phyloP scores from a whole-genome alignment of 1,140 invertebrate species.

The Drosophila tani region DNA sequence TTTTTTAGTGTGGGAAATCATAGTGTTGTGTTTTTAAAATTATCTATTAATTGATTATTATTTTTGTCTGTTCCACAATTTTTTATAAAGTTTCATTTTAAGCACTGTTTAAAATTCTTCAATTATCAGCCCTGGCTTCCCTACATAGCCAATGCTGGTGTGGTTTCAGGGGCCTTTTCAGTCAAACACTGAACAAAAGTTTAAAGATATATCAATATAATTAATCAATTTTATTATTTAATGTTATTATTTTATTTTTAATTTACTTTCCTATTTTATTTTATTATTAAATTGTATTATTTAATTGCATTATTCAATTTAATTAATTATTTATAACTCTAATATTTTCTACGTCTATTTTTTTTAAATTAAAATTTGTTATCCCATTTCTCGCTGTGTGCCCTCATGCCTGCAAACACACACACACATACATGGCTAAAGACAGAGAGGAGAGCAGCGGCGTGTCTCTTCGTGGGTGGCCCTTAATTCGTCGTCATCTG shows the following conservation, averaged over 20 bases:
- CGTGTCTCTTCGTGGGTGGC: conserved; percentile 68
- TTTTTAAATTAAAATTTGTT: not conserved
- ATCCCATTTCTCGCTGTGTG: conserved; percentile 15
- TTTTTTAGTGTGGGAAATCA: too few relatives aligned
- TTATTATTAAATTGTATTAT: not conserved
- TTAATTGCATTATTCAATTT: not conserved
- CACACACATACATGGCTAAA: conserved; percentile 15
- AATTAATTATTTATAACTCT: too few relatives aligned
- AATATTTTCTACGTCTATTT: not conserved
- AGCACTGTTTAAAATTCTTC: conserved; percentile 48
- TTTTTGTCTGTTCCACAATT: too few relatives aligned
- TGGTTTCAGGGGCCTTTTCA: conserved; percentile 63
- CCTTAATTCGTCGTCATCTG: conserved; percentile 69
- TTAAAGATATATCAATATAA: not conserved
- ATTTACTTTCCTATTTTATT: too few relatives aligned
- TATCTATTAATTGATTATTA: too few relatives aligned
- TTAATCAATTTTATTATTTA: too few relatives aligned
- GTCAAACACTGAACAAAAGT: conserved; percentile 18
- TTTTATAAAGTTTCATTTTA: too few relatives aligned
- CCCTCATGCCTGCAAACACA: conserved; percentile 11
- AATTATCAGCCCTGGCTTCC: conserved; percentile 44
- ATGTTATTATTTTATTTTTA: not conserved
- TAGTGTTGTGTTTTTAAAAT: too few relatives aligned
- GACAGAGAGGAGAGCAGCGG: conserved; percentile 16
- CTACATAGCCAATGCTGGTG: conserved; percentile 50